A percentile compares a stretch with the other conserved stretches of the same genome.
phyloP scores from a whole-genome alignment of 2,888 invertebrate species.

The Alviniconcha strummeri region DNA sequence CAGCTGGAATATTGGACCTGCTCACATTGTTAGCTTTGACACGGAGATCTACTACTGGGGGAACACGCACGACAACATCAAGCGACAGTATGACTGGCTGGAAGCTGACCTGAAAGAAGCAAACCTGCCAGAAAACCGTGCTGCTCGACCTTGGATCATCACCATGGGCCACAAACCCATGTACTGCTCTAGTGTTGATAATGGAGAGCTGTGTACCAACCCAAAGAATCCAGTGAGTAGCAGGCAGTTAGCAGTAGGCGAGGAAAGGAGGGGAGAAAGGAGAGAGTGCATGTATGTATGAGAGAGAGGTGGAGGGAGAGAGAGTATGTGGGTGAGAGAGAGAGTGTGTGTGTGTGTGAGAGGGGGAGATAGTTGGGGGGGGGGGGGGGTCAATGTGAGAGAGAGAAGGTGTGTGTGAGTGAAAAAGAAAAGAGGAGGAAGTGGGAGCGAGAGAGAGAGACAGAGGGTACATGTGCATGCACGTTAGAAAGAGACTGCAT shows the following conservation, averaged over 20 bases:
- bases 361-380: neutral
- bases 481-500: neutral
- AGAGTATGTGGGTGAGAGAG: neutral
- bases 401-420: neutral
- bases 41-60: conserved; percentile 95
- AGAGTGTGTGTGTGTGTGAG: neutral
- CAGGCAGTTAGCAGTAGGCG: neutral
- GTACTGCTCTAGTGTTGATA: conserved; percentile 80
- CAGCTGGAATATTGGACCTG: conserved; percentile 73
- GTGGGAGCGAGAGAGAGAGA: neutral
- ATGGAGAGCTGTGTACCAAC: conserved; percentile 86
- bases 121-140: conserved; percentile 68
- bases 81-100: conserved; percentile 84
- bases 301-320: neutral
- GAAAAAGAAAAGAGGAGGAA: too few species aligned
- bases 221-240: conserved; percentile 59
- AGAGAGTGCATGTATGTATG: neutral
- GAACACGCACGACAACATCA: conserved; percentile 85
- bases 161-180: conserved; percentile 72
- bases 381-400: neutral
- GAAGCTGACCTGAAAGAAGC: conserved; percentile 82
- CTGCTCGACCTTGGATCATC: conserved; percentile 71
- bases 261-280: too few species aligned
- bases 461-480: neutral
- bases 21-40: conserved; percentile 87